A percentile compares a stretch with the other conserved stretches of the same genome.
These are phyloP conservation scores for Rattus rattus DNA, from an alignment of 2,113 vertebrate genomes.

Conservation along the genomic window DNA sequence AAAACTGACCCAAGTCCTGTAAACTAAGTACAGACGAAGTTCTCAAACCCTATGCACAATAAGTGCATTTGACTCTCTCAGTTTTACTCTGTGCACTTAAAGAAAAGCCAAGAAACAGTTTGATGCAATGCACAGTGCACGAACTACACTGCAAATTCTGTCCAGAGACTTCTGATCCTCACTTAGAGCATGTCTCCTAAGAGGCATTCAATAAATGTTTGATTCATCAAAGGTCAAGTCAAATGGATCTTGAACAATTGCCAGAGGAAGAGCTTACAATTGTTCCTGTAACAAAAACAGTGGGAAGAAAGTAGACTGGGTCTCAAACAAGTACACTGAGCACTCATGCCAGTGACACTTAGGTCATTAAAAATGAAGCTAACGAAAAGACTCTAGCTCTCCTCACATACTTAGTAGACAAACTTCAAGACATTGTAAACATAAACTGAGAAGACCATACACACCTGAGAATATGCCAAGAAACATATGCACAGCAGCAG, in stretches of 20 bases:
- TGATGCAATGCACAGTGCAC: constrained; percentile 79
- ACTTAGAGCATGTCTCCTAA: constrained; percentile 69
- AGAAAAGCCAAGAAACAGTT: constrained; percentile 64
- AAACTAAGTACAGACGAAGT: constrained; percentile 33
- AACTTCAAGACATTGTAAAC: constrained; percentile 72
- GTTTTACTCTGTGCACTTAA: constrained; percentile 54
- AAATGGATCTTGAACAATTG: constrained; percentile 80
- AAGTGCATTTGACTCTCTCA: constrained; percentile 59
- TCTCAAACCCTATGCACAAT: not conserved
- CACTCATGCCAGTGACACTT: constrained; percentile 70
- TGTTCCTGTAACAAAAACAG: constrained; percentile 78
- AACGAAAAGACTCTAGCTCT: constrained; percentile 49
- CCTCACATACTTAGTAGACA: constrained; percentile 60
- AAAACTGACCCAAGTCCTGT: constrained; percentile 42
- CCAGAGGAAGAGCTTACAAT: constrained; percentile 79
- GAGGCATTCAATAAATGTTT: constrained; percentile 77
- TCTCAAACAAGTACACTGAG: constrained; percentile 70
- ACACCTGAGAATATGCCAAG: constrained; percentile 95
- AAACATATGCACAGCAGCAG: constrained; percentile 94
- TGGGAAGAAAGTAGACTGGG: constrained; percentile 70
- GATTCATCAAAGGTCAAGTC: constrained; percentile 82
- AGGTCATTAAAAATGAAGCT: constrained; percentile 70
- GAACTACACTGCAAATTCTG: constrained; percentile 73
- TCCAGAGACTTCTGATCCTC: constrained; percentile 78
- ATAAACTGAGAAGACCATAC: constrained; percentile 74